Percentiles rank a stretch among this genome's conserved stretches.
These are phyloP conservation scores for Temnothorax rugatulus DNA, from an alignment of 2,888 invertebrate genomes.

Conservation along the genomic window DNA sequence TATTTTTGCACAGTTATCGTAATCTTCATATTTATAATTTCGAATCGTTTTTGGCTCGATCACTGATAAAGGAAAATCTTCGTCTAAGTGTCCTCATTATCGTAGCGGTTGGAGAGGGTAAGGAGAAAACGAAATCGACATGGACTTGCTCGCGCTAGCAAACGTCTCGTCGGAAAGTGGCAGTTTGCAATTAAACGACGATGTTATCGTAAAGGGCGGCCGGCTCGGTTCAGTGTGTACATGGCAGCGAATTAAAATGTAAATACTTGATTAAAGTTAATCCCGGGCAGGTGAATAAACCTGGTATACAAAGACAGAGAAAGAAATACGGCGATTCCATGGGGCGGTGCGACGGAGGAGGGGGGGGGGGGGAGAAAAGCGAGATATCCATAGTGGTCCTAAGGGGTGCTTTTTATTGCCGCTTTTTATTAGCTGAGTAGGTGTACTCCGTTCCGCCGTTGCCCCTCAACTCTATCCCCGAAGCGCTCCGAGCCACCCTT, in stretches of 20 bases:
- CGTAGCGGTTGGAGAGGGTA: not conserved
- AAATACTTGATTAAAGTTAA: slow-evolving; percentile 86
- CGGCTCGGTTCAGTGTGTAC: slow-evolving; percentile 71
- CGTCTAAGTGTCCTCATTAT: slow-evolving; percentile 24
- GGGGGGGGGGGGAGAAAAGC: slow-evolving; percentile 69
- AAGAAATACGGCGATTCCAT: slow-evolving; percentile 53
- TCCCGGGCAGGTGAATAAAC: slow-evolving; percentile 84
- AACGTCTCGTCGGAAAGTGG: slow-evolving; percentile 77
- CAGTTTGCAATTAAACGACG: slow-evolving; percentile 84
- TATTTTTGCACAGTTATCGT: not conserved
- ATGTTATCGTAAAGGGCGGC: slow-evolving; percentile 79
- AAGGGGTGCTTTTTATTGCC: slow-evolving; percentile 86
- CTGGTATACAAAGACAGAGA: slow-evolving; percentile 69
- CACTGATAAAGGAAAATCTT: slow-evolving; percentile 1
- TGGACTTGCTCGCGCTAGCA: slow-evolving; percentile 51
- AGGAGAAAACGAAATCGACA: slow-evolving; percentile 32
- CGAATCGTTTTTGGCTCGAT: not conserved
- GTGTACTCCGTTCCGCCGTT: slow-evolving; percentile 77
- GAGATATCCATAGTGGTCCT: slow-evolving; percentile 80
- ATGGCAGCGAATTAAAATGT: slow-evolving; percentile 84
- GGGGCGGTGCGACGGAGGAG: slow-evolving; percentile 54
- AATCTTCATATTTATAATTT: slow-evolving; percentile 1
- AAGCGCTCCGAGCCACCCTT: slow-evolving; percentile 55
- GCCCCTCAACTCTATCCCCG: slow-evolving; percentile 65
- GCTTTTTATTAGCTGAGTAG: slow-evolving; percentile 86